Percentiles rank a stretch among this genome's conserved stretches.
phyloP scores from a whole-genome alignment of 2,888 invertebrate species.

The Pinctada fucata region DNA sequence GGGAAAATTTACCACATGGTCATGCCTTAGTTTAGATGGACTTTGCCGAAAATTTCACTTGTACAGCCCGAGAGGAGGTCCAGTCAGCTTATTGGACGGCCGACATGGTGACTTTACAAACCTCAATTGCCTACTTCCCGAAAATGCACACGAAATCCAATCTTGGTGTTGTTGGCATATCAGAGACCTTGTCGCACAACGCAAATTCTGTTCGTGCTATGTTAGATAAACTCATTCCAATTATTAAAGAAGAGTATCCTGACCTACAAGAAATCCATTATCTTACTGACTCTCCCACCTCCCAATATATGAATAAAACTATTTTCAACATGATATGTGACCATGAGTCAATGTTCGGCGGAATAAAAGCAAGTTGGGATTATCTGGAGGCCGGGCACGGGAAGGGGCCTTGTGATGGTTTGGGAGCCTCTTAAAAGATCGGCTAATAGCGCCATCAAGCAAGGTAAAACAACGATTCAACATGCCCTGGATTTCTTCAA shows the following conservation, averaged over 20 bases:
- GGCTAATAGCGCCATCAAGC: conserved; percentile 39
- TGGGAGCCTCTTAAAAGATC: conserved; percentile 62
- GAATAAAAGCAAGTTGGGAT: conserved; percentile 57
- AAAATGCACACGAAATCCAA: not conserved
- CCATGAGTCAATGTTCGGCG: conserved; percentile 25
- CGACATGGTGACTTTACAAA: conserved; percentile 27
- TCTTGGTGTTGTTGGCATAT: conserved; percentile 3
- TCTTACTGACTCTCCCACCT: conserved; percentile 31
- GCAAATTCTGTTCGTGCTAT: conserved; percentile 23
- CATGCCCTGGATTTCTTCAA: conserved; percentile 28
- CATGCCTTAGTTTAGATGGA: conserved; percentile 41
- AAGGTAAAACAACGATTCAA: conserved; percentile 32
- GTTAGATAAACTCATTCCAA: conserved; percentile 16
- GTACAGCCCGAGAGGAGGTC: conserved; percentile 34
- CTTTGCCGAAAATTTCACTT: conserved; percentile 43
- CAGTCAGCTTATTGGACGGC: conserved; percentile 37
- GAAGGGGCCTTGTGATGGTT: conserved; percentile 68
- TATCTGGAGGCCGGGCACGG: conserved; percentile 69
- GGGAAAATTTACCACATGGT: conserved; percentile 36
- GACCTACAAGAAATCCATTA: conserved; percentile 20
- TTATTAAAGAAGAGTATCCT: conserved; percentile 14
- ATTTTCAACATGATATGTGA: conserved; percentile 30
- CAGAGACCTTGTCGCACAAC: conserved; percentile 17
- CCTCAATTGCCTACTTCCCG: conserved; percentile 30
- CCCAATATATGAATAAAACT: conserved; percentile 36